Conservation (phyloP, 2,113 vertebrate species). For the Tinamus guttatus region DNA sequence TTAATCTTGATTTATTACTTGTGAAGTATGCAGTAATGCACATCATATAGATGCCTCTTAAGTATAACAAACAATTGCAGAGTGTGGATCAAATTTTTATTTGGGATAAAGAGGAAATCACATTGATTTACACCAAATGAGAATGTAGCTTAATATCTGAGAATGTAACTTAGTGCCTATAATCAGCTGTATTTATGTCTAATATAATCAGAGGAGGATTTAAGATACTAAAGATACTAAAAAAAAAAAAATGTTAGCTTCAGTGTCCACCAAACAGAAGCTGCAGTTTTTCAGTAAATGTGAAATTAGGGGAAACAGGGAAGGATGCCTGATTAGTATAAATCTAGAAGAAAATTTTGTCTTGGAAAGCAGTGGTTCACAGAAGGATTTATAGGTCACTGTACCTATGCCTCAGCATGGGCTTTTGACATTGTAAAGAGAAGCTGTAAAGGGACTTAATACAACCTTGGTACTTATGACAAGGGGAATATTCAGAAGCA, state of each 20-base stretch:
- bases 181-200: background rate
- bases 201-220: background rate
- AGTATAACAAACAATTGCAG: background rate
- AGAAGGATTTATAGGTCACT: background rate
- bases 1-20: conserved; percentile 13
- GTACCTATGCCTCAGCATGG: background rate
- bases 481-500: background rate
- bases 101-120: conserved; percentile 22
- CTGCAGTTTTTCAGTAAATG: background rate
- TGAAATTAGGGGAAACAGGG: background rate
- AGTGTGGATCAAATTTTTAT: background rate
- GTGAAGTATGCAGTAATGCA: background rate
- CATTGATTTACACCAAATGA: background rate
- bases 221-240: background rate
- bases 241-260: background rate
- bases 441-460: background rate
- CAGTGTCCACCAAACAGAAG: background rate
- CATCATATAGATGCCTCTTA: background rate
- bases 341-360: background rate
- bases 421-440: background rate
- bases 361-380: background rate
- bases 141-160: background rate
- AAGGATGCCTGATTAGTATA: background rate
- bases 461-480: background rate
- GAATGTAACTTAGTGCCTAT: background rate